A percentile compares a stretch with the other conserved stretches of the same genome.
Conservation (phyloP, 2,797 vertebrate genomes). For the Sebastes vulpes region DNA sequence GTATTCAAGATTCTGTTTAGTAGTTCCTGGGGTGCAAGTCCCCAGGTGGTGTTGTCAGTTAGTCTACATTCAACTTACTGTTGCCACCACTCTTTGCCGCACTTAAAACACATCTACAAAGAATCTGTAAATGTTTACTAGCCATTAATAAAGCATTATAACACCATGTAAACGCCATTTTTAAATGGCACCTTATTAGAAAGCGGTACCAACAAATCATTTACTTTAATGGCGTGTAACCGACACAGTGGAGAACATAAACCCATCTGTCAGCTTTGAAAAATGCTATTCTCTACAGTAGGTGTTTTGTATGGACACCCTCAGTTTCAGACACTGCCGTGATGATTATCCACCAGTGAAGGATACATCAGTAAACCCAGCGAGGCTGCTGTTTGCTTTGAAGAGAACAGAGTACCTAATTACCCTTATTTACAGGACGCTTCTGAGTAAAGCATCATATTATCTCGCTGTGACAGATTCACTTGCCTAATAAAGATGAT, state of each 20-base stretch:
- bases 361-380: slow-evolving; percentile 64
- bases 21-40: too few relatives aligned
- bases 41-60: too few relatives aligned
- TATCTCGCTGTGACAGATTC: slow-evolving; percentile 69
- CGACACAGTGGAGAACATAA: slow-evolving; percentile 1
- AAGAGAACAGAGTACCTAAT: slow-evolving; percentile 78
- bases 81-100: too few relatives aligned
- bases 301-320: slow-evolving; percentile 40
- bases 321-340: slow-evolving; percentile 25
- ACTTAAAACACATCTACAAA: not conserved
- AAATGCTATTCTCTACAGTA: not conserved
- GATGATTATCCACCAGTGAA: slow-evolving; percentile 55
- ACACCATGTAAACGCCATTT: not conserved
- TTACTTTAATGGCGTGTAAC: not conserved
- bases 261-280: slow-evolving; percentile 37
- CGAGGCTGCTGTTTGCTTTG: slow-evolving; percentile 73
- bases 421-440: slow-evolving; percentile 79
- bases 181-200: not conserved
- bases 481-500: slow-evolving; percentile 68
- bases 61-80: too few relatives aligned
- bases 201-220: not conserved
- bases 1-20: too few relatives aligned
- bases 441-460: slow-evolving; percentile 61
- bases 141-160: not conserved
- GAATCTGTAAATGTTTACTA: not conserved